These are phyloP conservation scores for Nephrotoma appendiculata DNA, from an alignment of 2,888 invertebrate species.

Conservation along the genomic window DNA sequence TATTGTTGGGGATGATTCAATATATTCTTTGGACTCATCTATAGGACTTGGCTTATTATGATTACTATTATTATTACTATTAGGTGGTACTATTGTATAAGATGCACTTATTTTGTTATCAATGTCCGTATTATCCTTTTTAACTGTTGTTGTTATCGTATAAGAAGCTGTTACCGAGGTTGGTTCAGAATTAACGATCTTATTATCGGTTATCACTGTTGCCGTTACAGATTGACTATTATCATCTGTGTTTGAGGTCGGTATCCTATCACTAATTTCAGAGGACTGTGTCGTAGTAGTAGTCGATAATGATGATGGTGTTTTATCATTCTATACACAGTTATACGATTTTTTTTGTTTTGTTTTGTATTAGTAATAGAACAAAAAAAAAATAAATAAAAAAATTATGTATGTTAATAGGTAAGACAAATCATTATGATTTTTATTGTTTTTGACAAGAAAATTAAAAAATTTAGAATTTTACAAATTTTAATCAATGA, in stretches of 20 bases:
- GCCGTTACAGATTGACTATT: conserved; percentile 33
- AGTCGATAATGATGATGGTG: conserved; percentile 7
- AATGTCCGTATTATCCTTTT: conserved; percentile 4
- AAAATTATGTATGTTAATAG: background rate
- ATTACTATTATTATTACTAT: conserved; percentile 1
- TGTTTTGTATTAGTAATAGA: background rate
- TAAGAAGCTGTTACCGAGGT: conserved; percentile 10
- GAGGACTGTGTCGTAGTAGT: background rate
- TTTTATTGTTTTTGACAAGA: background rate
- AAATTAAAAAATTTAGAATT: background rate
- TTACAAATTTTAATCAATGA: background rate
- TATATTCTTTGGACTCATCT: conserved; percentile 2
- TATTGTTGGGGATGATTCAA: conserved; percentile 7
- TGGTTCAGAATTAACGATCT: conserved; percentile 9
- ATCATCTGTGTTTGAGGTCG: conserved; percentile 14
- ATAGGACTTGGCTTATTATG: conserved; percentile 4
- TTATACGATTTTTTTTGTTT: background rate
- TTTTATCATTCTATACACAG: conserved; percentile 4
- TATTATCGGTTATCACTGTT: conserved; percentile 10
- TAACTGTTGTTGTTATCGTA: conserved; percentile 13
- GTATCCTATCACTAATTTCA: background rate
- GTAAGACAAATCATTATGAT: background rate
- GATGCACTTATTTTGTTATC: conserved; percentile 11
- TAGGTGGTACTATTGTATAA: conserved; percentile 13
- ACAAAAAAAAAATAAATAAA: background rate